Percentiles rank a stretch among this genome's conserved stretches.
phyloP scores from a whole-genome alignment of 2,797 vertebrate genomes.

The Aldrovandia affinis region DNA sequence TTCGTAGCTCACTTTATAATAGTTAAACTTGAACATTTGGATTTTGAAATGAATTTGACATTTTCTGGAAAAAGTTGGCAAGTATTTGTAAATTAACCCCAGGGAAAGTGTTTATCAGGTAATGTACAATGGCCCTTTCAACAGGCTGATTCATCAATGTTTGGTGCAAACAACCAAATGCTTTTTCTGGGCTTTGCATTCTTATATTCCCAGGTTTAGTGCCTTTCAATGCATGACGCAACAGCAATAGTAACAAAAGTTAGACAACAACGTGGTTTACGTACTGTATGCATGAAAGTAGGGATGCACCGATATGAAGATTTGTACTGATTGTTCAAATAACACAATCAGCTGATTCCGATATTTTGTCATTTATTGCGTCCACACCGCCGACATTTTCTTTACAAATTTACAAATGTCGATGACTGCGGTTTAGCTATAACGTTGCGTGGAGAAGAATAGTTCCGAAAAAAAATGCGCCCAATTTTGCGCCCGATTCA shows the following conservation, averaged over 20 bases:
- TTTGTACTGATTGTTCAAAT: too few relatives aligned
- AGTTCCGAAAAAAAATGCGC: too few relatives aligned
- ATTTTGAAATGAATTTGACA: neutral
- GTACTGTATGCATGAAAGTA: neutral
- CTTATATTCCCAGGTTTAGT: neutral
- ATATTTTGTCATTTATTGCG: too few relatives aligned
- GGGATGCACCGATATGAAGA: too few relatives aligned
- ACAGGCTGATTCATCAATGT: conserved; percentile 6
- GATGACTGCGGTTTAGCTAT: too few relatives aligned
- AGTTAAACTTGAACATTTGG: neutral
- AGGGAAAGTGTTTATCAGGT: neutral
- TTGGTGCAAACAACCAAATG: conserved; percentile 11
- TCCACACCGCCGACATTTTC: too few relatives aligned
- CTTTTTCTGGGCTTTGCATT: neutral
- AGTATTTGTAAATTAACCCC: neutral
- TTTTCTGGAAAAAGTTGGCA: neutral
- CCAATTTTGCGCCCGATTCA: too few relatives aligned
- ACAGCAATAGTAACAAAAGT: neutral
- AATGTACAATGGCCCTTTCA: neutral
- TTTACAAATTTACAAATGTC: too few relatives aligned
- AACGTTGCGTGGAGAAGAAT: too few relatives aligned
- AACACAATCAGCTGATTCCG: too few relatives aligned
- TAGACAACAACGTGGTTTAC: neutral
- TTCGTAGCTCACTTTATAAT: neutral
- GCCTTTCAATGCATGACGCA: neutral